These are phyloP conservation scores for Mantis religiosa DNA, from an alignment of 2,888 invertebrate species.

Conservation along the genomic window DNA sequence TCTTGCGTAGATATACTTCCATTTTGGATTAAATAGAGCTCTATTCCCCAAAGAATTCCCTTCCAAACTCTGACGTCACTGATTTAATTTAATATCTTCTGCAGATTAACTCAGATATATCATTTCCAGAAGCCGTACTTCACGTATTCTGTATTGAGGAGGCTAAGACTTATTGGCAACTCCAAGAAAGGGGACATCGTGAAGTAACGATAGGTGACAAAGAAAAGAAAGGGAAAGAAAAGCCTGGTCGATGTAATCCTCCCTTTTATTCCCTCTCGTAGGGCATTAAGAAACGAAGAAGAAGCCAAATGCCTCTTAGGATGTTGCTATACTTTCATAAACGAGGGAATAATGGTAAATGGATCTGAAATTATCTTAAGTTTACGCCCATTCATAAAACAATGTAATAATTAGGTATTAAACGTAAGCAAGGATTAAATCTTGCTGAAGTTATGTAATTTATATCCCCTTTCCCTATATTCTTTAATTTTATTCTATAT, in stretches of 20 bases:
- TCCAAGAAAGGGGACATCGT: not conserved
- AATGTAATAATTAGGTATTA: too few relatives aligned
- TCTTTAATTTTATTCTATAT: too few relatives aligned
- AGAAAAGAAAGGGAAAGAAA: not conserved
- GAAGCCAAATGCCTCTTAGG: too few relatives aligned
- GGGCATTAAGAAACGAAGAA: not conserved
- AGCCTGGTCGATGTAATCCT: not conserved
- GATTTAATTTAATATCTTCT: not conserved
- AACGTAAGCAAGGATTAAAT: too few relatives aligned
- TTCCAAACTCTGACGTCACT: not conserved
- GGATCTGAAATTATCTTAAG: too few relatives aligned
- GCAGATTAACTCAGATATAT: not conserved
- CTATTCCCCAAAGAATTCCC: not conserved
- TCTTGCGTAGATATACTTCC: too few relatives aligned
- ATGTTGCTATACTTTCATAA: too few relatives aligned
- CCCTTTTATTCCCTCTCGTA: not conserved
- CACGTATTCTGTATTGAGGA: not conserved
- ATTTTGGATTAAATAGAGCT: not conserved
- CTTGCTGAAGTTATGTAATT: too few relatives aligned
- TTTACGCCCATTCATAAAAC: too few relatives aligned
- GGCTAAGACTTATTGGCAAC: not conserved
- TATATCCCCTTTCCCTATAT: too few relatives aligned
- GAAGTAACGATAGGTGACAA: not conserved
- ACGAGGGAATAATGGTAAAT: too few relatives aligned
- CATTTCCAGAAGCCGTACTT: not conserved